A percentile compares a stretch with the other conserved stretches of the same genome.
Conservation (phyloP, 2,888 invertebrate genomes). For the Glyphotaelius pellucidus region DNA sequence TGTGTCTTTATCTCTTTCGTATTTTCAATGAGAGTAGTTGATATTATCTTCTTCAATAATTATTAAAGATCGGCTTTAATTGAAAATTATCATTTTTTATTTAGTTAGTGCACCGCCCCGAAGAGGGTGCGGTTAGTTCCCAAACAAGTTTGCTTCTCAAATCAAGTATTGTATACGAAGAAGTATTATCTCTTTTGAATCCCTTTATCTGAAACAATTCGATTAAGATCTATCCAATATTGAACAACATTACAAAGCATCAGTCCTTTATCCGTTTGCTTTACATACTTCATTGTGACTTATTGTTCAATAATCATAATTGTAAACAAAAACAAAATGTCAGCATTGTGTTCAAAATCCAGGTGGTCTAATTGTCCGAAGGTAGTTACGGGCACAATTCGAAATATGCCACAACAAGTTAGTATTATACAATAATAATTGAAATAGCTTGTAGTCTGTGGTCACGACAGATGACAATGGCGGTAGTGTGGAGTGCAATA, state of each 20-base stretch:
- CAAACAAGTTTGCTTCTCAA: neutral
- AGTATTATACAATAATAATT: conserved; percentile 2
- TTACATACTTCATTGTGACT: neutral
- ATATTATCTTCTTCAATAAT: too few relatives aligned
- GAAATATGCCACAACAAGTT: neutral
- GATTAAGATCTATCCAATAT: neutral
- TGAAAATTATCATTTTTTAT: neutral
- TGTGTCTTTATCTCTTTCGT: too few relatives aligned
- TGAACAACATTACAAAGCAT: neutral
- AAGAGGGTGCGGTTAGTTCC: neutral
- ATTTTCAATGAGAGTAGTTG: too few relatives aligned
- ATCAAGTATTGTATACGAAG: neutral
- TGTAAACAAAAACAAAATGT: conserved; percentile 15
- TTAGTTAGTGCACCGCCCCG: neutral
- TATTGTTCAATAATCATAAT: neutral
- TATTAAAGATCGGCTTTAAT: too few relatives aligned
- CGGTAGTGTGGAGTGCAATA: neutral
- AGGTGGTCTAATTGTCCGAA: neutral
- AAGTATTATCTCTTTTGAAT: neutral
- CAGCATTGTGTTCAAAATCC: neutral
- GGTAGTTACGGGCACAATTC: neutral
- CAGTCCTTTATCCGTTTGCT: neutral
- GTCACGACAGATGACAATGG: neutral
- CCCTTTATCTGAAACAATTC: neutral
- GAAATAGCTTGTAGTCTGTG: neutral